A percentile compares a stretch with the other conserved stretches of the same genome.
phyloP scores from a whole-genome alignment of 2,888 invertebrate genomes.

The Dasypolia templi region DNA sequence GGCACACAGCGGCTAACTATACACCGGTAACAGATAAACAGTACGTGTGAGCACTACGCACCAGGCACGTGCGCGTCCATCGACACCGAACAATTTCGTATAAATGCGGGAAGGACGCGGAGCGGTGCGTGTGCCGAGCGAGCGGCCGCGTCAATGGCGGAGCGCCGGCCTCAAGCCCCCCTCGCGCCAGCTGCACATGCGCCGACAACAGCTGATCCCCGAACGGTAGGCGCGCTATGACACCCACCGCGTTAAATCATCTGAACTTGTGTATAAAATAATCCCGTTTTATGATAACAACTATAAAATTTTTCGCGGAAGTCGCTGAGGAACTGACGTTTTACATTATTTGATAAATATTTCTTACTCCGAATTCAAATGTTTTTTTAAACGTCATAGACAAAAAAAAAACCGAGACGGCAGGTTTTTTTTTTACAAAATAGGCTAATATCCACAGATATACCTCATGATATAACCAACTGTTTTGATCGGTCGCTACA shows the following conservation, averaged over 20 bases:
- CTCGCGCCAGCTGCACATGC: constrained; percentile 85
- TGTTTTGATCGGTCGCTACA: neutral
- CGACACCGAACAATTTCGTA: constrained; percentile 70
- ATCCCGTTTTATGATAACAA: constrained; percentile 59
- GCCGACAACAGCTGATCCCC: constrained; percentile 87
- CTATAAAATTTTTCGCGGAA: constrained; percentile 66
- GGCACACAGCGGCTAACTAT: constrained; percentile 76
- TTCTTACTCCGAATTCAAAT: constrained; percentile 56
- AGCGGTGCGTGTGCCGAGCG: constrained; percentile 65
- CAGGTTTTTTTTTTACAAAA: constrained; percentile 22
- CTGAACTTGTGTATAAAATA: constrained; percentile 68
- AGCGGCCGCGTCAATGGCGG: constrained; percentile 78
- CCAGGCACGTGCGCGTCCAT: constrained; percentile 74
- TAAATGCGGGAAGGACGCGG: constrained; percentile 75
- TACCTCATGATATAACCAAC: neutral
- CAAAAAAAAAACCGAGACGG: neutral
- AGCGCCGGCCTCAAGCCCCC: constrained; percentile 71
- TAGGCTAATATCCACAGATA: constrained; percentile 4
- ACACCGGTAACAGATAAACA: constrained; percentile 74
- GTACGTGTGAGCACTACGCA: constrained; percentile 71
- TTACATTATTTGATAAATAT: constrained; percentile 60
- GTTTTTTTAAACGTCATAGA: constrained; percentile 23
- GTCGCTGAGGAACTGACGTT: constrained; percentile 67
- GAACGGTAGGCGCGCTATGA: constrained; percentile 73
- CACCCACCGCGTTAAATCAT: constrained; percentile 75